A percentile compares a stretch with the other conserved stretches of the same genome.
These are phyloP conservation scores for Nasonovia ribisnigri DNA, from an alignment of 2,888 invertebrate genomes.

Conservation along the genomic window DNA sequence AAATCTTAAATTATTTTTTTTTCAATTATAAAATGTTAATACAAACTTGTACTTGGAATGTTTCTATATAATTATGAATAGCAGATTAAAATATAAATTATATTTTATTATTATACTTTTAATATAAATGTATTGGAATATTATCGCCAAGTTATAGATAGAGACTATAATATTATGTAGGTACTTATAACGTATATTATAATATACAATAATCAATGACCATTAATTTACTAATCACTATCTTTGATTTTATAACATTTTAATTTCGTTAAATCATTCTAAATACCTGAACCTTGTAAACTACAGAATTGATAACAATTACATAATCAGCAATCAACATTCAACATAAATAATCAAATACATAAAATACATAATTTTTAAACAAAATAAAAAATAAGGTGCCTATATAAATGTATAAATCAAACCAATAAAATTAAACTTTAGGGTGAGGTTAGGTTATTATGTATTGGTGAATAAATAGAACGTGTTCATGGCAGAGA, in stretches of 20 bases:
- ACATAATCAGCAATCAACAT: background rate
- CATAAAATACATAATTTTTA: background rate
- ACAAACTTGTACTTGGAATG: background rate
- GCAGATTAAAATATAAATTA: background rate
- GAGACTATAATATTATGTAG: background rate
- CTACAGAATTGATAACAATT: background rate
- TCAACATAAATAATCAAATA: background rate
- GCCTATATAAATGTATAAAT: background rate
- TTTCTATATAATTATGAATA: background rate
- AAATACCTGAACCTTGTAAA: background rate
- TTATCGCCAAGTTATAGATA: background rate
- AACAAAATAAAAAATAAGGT: background rate
- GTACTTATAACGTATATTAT: background rate
- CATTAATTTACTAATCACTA: background rate
- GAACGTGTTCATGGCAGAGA: too few species aligned
- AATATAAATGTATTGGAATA: background rate
- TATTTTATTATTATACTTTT: background rate
- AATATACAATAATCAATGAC: background rate
- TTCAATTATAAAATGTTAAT: background rate
- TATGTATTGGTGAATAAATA: background rate
- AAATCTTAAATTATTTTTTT: background rate
- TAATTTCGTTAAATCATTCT: background rate
- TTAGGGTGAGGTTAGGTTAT: background rate
- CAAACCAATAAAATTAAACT: background rate
- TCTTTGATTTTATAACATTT: background rate